Base-by-base conservation (phyloP, 2,113 vertebrate species). In the Neogobius melanostomus region DNA sequence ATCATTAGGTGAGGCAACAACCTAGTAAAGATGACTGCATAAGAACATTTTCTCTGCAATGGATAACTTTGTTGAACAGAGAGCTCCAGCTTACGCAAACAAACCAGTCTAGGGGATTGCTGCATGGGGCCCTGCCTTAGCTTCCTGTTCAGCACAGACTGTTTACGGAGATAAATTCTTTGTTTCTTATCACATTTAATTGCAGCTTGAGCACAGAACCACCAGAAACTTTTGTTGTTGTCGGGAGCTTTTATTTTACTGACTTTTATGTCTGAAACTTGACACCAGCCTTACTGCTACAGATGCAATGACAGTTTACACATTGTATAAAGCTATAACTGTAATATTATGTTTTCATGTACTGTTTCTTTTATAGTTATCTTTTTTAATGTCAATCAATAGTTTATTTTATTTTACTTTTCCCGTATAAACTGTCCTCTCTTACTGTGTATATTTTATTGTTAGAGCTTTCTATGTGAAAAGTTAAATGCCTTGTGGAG, bases 241-340 rank as follows among this genome's bases (percentile, higher is more conserved):
- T 56, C 28, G 53, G 16, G 16, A 63, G 45, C 60, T 79, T 70
- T 15, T 56, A 50, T 82, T 66, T 82, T 57, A 56, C 71, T 74
- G 77, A 88, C 79, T 81, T 84, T 88, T 67, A 1, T 28, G 60
- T 62, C 50, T 62, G 12, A 52, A 15, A 80, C 60, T 77, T 75
- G 45, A 67, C 15, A 54, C 47, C 61, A 70, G 68, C 36, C 59
- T 64, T 62, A 68, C n/a, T 0, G 75, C 45, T 21, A 79, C 47
- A 67, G 3, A 75, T 62, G 17, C 17, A 50, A 51, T 16, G 44
- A 75, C 52, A 67, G 69, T 66, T 74, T 47, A 59, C 7, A 15
- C 70, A 46, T 56, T 72, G 54, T 79, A 44, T 65, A 15, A 56
- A 54, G 16, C 15, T 66, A 61, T 14, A 61, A 61, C 15, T 49